A percentile compares a stretch with the other conserved stretches of the same genome.
Conservation (phyloP, 2,113 vertebrate genomes). For the Thunnus thynnus region DNA sequence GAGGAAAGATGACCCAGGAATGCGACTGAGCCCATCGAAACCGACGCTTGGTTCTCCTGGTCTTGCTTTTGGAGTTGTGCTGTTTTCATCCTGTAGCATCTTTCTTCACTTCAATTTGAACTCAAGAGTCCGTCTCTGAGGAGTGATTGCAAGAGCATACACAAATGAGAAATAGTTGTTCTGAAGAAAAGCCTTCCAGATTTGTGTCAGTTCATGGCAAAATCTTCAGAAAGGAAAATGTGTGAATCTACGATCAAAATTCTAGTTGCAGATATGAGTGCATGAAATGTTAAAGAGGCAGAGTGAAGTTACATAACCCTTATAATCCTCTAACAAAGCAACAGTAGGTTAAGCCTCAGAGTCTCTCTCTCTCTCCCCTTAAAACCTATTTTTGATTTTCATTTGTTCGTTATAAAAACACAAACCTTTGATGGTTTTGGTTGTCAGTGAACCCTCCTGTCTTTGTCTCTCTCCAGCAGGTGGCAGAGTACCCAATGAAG, state of each 20-base stretch:
- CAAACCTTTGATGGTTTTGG: not conserved
- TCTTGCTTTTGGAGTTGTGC: slow-evolving; percentile 3
- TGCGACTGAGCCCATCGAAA: slow-evolving; percentile 21
- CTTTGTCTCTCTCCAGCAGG: slow-evolving; percentile 80
- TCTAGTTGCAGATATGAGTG: not conserved
- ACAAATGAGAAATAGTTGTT: not conserved
- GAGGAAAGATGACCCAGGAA: slow-evolving; percentile 25
- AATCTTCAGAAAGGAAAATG: not conserved
- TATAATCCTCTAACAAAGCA: slow-evolving; percentile 56
- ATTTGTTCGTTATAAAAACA: not conserved
- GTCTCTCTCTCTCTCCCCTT: not conserved
- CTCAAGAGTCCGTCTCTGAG: not conserved
- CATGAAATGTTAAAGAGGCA: slow-evolving; percentile 6
- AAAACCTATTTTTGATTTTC: slow-evolving; percentile 2
- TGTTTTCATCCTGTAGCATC: not conserved
- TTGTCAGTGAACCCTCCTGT: not conserved
- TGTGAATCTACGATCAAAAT: not conserved
- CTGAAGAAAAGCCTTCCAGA: not conserved
- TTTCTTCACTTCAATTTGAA: slow-evolving; percentile 8
- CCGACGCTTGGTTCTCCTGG: not conserved
- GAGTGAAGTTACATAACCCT: slow-evolving; percentile 47
- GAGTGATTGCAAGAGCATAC: not conserved
- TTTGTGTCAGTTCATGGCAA: not conserved
- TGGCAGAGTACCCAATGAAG: slow-evolving; percentile 86
- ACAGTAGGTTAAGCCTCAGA: slow-evolving; percentile 15